Evolutionary conservation across 2,797 vertebrate species (phyloP), one percentile per base, ranked within the genome.

Genomic region (Chiroxiphia lanceolata): DNA sequence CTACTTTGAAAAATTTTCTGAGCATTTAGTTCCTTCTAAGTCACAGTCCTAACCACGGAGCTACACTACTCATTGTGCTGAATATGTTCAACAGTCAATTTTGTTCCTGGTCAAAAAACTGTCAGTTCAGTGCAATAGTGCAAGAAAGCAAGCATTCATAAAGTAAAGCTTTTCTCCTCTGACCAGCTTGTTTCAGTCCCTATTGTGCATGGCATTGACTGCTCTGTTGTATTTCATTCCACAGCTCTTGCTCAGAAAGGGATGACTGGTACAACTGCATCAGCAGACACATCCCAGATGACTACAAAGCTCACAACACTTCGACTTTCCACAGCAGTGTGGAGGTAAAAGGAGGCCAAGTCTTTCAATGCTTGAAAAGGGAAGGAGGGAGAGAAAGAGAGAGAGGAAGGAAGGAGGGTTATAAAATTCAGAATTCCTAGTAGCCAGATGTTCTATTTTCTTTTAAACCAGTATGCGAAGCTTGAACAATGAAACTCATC

Each of bases 261-360:
- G 99, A 99, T 21, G 99, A 99, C 93, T 99, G 99, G 99, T 99
- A 99, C 95, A 98, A 98, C 97, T 98, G 98, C 63, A 98, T 99
- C 80, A 98, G 97, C 96, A 98, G 98, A 70, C 96, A 98, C 10
- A 98, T 99, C 83, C 98, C 98, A 3, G 98, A 98, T 70, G 98
- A 98, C 96, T 95, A 93, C 94, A 98, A 97, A 95, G 85, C 96
- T 56, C 97, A 97, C 76, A 98, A 95, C 9, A 91, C 97, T 91
- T 96, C 97, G 3, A 94, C 97, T 47, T 98, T 98, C 88, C 97
- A 98, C 93, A 98, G 97, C 87, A 98, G 94, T 0, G 83, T 98
- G 57, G 98, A 98, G 98, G 98, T 98, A 97, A 98, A 97, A 83
- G 63, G 51, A 54, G 8, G 13, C 23, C 22, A 48, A 79, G 26